phyloP scores from a whole-genome alignment of 2,888 invertebrate species.

The Coronaproctus castanopsis region DNA sequence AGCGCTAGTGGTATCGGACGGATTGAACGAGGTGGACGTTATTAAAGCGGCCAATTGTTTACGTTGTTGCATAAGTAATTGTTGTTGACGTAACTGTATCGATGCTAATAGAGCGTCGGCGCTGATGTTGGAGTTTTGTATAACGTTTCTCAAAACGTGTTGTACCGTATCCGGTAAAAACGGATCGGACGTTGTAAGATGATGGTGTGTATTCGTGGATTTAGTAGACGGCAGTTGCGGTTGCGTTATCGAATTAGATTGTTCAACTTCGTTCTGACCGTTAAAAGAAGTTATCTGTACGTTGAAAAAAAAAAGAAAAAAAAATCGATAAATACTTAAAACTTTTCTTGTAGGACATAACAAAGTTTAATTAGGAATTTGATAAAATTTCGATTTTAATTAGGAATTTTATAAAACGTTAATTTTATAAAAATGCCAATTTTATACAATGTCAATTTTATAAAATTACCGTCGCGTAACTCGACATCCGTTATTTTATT shows the following conservation, averaged over 20 bases:
- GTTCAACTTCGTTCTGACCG: background rate
- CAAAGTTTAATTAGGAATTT: no score
- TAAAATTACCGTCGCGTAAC: no score
- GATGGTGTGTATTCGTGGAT: background rate
- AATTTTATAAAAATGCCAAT: no score
- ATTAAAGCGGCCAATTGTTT: conserved; percentile 24
- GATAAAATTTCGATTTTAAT: no score
- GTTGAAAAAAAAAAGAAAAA: background rate
- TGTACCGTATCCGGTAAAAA: conserved; percentile 18
- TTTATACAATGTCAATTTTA: no score
- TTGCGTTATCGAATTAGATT: conserved; percentile 9
- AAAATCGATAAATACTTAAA: no score
- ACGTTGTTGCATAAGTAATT: conserved; percentile 16
- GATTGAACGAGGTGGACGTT: conserved; percentile 28
- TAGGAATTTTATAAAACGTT: no score
- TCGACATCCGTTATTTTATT: no score
- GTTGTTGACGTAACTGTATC: conserved; percentile 28
- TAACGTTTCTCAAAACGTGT: conserved; percentile 27
- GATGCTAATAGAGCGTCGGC: conserved; percentile 58
- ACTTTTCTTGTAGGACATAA: no score
- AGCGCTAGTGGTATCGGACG: conserved; percentile 30
- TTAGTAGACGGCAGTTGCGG: conserved; percentile 1
- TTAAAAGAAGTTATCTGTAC: background rate
- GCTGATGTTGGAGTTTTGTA: conserved; percentile 55
- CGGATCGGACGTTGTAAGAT: conserved; percentile 10